Percentiles rank a stretch among this genome's conserved stretches.
Conservation (phyloP, 1,140 invertebrate species). For the Lamellibrachia luymesi region DNA sequence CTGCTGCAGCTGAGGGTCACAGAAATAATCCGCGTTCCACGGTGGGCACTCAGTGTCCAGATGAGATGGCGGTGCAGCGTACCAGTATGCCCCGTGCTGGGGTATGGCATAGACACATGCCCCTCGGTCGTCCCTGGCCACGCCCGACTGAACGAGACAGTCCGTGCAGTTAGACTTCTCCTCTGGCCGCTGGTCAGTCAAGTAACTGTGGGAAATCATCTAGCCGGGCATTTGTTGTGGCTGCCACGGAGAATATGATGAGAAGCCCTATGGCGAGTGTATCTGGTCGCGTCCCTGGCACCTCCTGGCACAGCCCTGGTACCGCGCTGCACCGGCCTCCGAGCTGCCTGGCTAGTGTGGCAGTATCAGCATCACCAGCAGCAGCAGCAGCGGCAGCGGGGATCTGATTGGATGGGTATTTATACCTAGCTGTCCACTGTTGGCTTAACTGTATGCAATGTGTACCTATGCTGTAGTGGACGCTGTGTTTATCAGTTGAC, state of each 20-base stretch:
- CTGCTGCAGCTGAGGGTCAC: not conserved
- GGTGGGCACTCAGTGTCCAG: not conserved
- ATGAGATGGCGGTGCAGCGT: not conserved
- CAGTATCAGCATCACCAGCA: not conserved
- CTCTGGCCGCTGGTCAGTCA: not conserved
- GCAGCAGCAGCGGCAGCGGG: not conserved
- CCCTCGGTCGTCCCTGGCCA: not conserved
- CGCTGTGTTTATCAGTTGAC: not conserved
- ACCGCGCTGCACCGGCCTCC: not conserved
- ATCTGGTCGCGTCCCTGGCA: not conserved
- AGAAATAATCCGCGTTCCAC: not conserved
- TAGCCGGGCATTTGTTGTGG: not conserved
- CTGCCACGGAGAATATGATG: not conserved
- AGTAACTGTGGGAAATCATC: slow-evolving; percentile 4
- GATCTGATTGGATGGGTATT: not conserved
- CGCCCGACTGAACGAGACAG: not conserved
- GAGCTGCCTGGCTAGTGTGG: not conserved
- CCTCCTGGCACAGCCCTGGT: not conserved
- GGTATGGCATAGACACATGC: not conserved
- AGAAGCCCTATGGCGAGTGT: not conserved
- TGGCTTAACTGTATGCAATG: not conserved
- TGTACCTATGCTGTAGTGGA: not conserved
- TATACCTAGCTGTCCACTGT: not conserved
- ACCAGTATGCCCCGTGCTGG: not conserved
- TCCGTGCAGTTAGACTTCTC: not conserved